Conservation (phyloP, 1,140 invertebrate genomes). For the Campoletis sonorensis region DNA sequence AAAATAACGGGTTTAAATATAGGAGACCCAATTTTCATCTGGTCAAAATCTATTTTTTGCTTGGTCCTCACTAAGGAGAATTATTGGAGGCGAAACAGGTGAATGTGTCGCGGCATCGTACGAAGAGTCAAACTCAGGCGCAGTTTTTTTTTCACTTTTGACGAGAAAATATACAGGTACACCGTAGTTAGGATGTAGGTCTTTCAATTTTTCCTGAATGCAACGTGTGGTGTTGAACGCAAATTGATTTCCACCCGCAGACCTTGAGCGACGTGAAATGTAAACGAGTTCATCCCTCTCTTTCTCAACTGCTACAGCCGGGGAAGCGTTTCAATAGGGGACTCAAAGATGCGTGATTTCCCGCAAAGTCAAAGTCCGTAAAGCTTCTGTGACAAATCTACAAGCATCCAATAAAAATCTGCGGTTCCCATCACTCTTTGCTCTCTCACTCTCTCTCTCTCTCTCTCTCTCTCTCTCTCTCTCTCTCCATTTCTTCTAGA, state of each 20-base stretch:
- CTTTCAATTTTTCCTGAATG: conserved; percentile 12
- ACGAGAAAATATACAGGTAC: background rate
- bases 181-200: background rate
- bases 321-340: conserved; percentile 30
- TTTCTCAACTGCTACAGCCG: background rate
- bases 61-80: too few species aligned
- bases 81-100: background rate
- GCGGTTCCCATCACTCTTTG: background rate
- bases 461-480: background rate
- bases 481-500: background rate
- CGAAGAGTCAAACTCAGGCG: background rate
- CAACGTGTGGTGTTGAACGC: too few species aligned
- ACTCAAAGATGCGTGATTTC: conserved; percentile 11
- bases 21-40: background rate
- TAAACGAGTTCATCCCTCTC: conserved; percentile 1
- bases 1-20: background rate
- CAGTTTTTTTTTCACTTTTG: background rate
- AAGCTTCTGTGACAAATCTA: background rate
- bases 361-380: background rate
- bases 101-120: background rate
- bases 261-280: background rate
- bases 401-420: conserved; percentile 14
- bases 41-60: background rate
- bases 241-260: background rate
- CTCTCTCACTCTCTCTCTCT: background rate